Percentiles rank a stretch among this genome's conserved stretches.
Conservation (phyloP, 2,888 invertebrate genomes). For the Sisyra nigra region DNA sequence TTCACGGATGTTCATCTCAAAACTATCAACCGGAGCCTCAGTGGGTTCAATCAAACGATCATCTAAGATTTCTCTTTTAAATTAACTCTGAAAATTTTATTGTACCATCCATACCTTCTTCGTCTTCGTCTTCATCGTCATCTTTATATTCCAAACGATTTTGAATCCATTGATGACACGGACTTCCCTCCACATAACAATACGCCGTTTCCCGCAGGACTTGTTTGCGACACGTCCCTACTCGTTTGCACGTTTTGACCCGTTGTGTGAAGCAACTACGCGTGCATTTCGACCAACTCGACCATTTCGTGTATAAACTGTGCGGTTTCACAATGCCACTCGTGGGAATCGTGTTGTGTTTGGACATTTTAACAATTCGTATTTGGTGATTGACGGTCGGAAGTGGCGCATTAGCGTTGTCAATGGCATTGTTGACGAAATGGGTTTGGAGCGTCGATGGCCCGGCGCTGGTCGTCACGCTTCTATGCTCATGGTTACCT, state of each 20-base stretch:
- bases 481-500: no score
- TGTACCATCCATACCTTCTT: no score
- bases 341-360: background rate
- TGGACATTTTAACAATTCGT: background rate
- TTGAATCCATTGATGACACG: conserved; percentile 31
- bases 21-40: background rate
- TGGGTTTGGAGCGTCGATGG: no score
- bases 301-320: conserved; percentile 59
- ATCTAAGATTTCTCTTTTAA: no score
- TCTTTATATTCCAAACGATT: background rate
- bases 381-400: background rate
- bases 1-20: background rate
- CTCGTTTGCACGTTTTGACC: conserved; percentile 57
- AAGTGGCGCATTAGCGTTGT: background rate
- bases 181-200: conserved; percentile 68
- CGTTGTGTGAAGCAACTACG: conserved; percentile 64
- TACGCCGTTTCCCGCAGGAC: conserved; percentile 70
- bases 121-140: background rate
- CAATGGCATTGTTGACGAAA: no score
- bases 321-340: conserved; percentile 11
- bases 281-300: conserved; percentile 68
- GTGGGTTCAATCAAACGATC: background rate
- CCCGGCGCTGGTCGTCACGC: no score
- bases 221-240: conserved; percentile 57
- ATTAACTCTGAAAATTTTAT: no score